These are phyloP conservation scores for Petrocephalus zakoni DNA, from an alignment of 2,113 vertebrate genomes.

Conservation along the genomic window DNA sequence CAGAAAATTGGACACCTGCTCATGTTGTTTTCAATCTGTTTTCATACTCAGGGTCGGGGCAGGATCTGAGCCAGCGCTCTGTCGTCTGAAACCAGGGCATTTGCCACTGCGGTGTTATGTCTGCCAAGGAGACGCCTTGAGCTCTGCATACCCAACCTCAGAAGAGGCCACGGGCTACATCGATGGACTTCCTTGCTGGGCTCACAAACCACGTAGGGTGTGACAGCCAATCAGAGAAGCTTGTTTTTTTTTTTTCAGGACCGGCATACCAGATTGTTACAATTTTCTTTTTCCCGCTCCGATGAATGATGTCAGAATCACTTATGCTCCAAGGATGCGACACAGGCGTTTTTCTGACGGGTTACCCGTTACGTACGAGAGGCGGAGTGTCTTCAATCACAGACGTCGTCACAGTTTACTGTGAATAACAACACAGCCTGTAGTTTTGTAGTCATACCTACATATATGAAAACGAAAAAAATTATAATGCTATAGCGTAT, in stretches of 20 bases:
- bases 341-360: not conserved
- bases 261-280: not conserved
- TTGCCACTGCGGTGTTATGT: constrained; percentile 2
- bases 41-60: not conserved
- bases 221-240: not conserved
- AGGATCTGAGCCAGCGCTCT: not conserved
- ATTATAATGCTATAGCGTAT: not conserved
- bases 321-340: not conserved
- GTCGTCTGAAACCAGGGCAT: not conserved
- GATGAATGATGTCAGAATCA: not conserved
- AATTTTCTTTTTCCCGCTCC: not conserved
- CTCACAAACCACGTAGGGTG: not conserved
- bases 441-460: not conserved
- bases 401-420: not conserved
- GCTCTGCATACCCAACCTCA: not conserved
- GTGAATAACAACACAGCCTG: not conserved
- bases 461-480: not conserved
- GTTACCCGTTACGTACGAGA: not conserved
- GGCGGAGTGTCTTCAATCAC: not conserved
- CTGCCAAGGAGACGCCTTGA: not conserved
- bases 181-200: not conserved
- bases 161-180: not conserved
- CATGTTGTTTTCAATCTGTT: not conserved
- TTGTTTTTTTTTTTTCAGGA: not conserved
- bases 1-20: not conserved